Base-by-base conservation (phyloP, 2,797 vertebrate genomes). In the Rhinoraja longicauda region DNA sequence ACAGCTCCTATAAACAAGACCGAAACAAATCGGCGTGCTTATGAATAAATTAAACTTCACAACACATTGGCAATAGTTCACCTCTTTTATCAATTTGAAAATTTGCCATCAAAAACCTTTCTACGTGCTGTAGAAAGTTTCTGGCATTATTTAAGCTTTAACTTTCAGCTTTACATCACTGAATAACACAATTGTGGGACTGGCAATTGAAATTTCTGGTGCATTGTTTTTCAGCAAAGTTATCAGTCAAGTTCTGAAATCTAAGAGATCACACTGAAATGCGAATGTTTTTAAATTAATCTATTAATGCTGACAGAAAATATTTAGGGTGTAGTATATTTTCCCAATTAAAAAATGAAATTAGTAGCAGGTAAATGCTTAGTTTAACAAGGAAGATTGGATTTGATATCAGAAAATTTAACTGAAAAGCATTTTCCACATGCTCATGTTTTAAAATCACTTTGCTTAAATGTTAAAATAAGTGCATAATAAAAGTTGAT, bases 1-100 rank as follows among this genome's bases (percentile, higher is more conserved):
- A 95, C 70, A 99, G 97, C 93, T 99, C 98, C 99, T 99, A 95
- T 0, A 70, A 76, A 29, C 36, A 73, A 39, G 4, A 73, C 19
- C 26, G 8, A 53, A 32, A 36, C 5, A 91, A 53, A 72, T 70
- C 26, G 39, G 36, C 13, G 39, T 57, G 53, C 29, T 13, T 67
- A 92, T 17, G 6, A 73, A 73, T 36, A 36, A 67, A 67, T 91
- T 39, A 26, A 91, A 45, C 29, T 64, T 32, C n/a, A 86, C 59
- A 88, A 36, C 59, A 64, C 13, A 64, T n/a, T 64, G 1, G 59
- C 62, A 32, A 88, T 64, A 64, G 62, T 64, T 64, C 5, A 64
- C 1, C 29, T 88, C n/a, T 21, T 21, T 62, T 15, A 12, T 15
- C 84, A 88, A n/a, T 64, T 13, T 64, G n/a, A 88, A 86, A 19